Percentiles rank a stretch among this genome's conserved stretches.
Evolutionary conservation across 1,140 invertebrate genomes (phyloP).

Genomic region (Trachymyrmex septentrionalis): DNA sequence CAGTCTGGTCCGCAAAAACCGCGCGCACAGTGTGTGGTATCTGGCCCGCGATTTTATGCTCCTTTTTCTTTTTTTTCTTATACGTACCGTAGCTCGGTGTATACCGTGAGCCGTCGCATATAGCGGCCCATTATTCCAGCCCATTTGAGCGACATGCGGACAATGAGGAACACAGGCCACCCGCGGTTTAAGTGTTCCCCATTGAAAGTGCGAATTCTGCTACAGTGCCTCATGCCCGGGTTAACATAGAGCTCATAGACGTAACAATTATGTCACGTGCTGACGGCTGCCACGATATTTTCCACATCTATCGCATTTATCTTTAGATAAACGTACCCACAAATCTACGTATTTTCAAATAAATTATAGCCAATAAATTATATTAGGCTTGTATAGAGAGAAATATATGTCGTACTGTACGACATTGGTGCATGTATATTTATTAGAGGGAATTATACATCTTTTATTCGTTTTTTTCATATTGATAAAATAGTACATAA

Average conservation of each 20-base stretch:
- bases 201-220: slow-evolving; percentile 71
- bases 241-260: slow-evolving; percentile 60
- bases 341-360: not conserved
- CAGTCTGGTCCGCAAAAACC: slow-evolving; percentile 33
- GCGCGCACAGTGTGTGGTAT: slow-evolving; percentile 72
- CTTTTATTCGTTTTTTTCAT: slow-evolving; percentile 1
- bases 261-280: slow-evolving; percentile 61
- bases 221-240: slow-evolving; percentile 19
- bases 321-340: slow-evolving; percentile 19
- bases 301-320: slow-evolving; percentile 24
- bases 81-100: slow-evolving; percentile 48
- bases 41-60: slow-evolving; percentile 69
- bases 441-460: slow-evolving; percentile 32
- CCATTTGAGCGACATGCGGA: slow-evolving; percentile 74
- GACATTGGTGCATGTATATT: slow-evolving; percentile 16
- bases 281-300: slow-evolving; percentile 1
- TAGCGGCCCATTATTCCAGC: slow-evolving; percentile 70
- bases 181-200: slow-evolving; percentile 69
- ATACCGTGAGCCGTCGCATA: slow-evolving; percentile 67
- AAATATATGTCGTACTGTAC: no score
- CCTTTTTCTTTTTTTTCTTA: slow-evolving; percentile 53
- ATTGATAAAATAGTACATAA: not conserved
- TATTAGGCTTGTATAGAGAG: not conserved
- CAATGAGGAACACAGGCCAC: slow-evolving; percentile 74
- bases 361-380: slow-evolving; percentile 40